phyloP scores from a whole-genome alignment of 2,888 invertebrate species.

The Plebejus melissa region DNA sequence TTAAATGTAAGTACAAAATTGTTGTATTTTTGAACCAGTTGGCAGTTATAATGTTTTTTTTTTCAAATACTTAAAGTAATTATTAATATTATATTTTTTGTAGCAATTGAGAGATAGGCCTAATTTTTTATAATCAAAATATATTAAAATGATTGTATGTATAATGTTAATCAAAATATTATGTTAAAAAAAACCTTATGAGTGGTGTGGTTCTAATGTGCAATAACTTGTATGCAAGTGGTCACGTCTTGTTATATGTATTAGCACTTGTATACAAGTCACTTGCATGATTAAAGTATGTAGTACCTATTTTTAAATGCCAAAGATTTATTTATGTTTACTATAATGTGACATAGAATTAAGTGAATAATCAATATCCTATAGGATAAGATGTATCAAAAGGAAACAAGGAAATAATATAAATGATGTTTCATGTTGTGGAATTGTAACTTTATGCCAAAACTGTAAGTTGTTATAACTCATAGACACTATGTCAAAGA shows the following conservation, averaged over 20 bases:
- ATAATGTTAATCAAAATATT: not conserved
- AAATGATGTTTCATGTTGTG: slow-evolving; percentile 14
- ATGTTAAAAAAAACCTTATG: not conserved
- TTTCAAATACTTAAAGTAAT: slow-evolving; percentile 4
- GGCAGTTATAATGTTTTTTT: not conserved
- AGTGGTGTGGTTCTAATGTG: not conserved
- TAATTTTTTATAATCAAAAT: slow-evolving; percentile 9
- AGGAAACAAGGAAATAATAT: not conserved
- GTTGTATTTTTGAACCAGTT: not conserved
- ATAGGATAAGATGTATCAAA: not conserved
- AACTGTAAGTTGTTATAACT: slow-evolving; percentile 11
- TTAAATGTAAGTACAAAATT: not conserved
- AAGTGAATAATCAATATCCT: slow-evolving; percentile 5
- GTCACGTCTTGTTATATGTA: too few relatives aligned
- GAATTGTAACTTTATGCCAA: slow-evolving; percentile 11
- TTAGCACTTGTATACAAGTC: not conserved
- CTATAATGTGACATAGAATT: not conserved
- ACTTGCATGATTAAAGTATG: not conserved
- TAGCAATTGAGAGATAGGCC: slow-evolving; percentile 6
- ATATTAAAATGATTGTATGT: slow-evolving; percentile 1
- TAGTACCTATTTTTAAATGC: slow-evolving; percentile 19
- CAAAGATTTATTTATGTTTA: slow-evolving; percentile 23
- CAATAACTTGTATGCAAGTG: not conserved
- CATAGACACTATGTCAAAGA: not conserved
- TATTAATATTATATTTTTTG: not conserved